Evolutionary conservation across 2,797 vertebrate species (phyloP).

Genomic region (Smutsia temminckii): DNA sequence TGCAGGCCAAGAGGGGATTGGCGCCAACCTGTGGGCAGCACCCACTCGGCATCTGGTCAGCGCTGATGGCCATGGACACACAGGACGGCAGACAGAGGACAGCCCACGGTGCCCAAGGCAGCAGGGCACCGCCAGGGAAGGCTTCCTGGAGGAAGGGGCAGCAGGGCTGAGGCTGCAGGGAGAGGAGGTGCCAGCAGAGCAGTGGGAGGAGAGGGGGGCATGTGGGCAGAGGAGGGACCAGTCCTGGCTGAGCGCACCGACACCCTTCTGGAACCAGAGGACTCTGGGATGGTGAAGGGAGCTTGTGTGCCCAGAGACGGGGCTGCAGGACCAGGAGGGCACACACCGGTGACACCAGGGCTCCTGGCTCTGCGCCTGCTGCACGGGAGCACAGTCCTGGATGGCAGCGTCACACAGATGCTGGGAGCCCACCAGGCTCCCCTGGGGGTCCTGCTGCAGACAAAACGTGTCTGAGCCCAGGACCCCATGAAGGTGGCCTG

Average conservation of each 20-base stretch:
- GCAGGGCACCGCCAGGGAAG: neutral
- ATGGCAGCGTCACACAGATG: neutral
- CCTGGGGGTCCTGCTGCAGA: neutral
- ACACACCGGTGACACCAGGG: accelerated
- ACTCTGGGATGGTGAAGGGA: neutral
- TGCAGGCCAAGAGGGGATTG: neutral
- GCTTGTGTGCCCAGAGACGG: accelerated
- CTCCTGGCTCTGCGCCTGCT: neutral
- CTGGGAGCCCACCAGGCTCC: neutral
- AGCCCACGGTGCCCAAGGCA: neutral
- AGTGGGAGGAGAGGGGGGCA: too few species aligned
- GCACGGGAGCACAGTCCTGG: neutral
- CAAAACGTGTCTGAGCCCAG: neutral
- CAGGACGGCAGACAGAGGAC: neutral
- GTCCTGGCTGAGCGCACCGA: neutral
- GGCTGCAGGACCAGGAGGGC: accelerated
- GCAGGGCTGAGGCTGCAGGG: neutral
- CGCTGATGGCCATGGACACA: neutral
- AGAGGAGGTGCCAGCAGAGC: neutral
- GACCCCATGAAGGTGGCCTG: neutral
- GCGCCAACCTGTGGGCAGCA: neutral
- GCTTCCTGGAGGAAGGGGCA: neutral
- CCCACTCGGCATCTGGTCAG: neutral
- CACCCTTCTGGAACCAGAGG: neutral
- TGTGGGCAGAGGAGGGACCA: neutral